Percentiles rank a stretch among this genome's conserved stretches.
Evolutionary conservation across 2,113 vertebrate species (phyloP).

Genomic region (Danio rerio): GRCz12tu NC_133178.1:17414001-17414500

Average conservation of each 20-base stretch:
- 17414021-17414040: neutral
- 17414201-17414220: too few relatives aligned
- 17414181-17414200: neutral
- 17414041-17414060: constrained; percentile 47
- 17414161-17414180: neutral
- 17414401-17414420: neutral
- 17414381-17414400: neutral
- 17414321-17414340: too few relatives aligned
- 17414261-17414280: too few relatives aligned
- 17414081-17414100: constrained; percentile 15
- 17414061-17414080: constrained; percentile 50
- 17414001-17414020: constrained; percentile 29
- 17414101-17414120: constrained; percentile 47
- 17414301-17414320: too few relatives aligned
- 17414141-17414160: constrained; percentile 2
- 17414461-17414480: constrained; percentile 15
- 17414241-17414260: too few relatives aligned
- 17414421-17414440: neutral
- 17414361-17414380: too few relatives aligned
- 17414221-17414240: too few relatives aligned
- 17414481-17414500: constrained; percentile 15
- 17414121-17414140: constrained; percentile 8
- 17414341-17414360: too few relatives aligned
- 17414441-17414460: constrained; percentile 13
- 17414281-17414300: too few relatives aligned